phyloP scores from a whole-genome alignment of 2,888 invertebrate genomes.

The Chrysodeixis includens region DNA sequence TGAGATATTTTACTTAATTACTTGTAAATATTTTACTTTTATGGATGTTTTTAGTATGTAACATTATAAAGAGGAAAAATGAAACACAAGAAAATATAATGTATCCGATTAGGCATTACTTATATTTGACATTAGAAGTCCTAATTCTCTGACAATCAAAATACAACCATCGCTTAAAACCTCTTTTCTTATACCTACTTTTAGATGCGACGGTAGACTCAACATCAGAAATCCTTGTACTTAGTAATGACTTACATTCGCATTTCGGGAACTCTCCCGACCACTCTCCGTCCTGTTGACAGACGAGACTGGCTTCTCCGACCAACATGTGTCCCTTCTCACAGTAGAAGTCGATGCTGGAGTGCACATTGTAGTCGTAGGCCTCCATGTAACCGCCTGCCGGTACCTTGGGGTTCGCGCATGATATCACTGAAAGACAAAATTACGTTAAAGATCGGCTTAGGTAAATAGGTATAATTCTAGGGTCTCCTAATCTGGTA shows the following conservation, averaged over 20 bases:
- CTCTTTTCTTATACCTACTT: too few relatives aligned
- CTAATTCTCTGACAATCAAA: too few relatives aligned
- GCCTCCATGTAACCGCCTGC: conserved; percentile 96
- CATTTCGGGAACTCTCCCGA: conserved; percentile 94
- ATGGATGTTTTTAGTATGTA: background rate
- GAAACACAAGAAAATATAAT: too few relatives aligned
- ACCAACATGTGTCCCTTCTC: conserved; percentile 94
- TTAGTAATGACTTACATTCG: conserved; percentile 91
- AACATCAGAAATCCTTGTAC: too few relatives aligned
- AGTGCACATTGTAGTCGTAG: conserved; percentile 96
- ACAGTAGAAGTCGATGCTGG: conserved; percentile 96
- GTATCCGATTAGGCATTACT: too few relatives aligned
- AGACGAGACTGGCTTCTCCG: conserved; percentile 92
- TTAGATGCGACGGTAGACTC: too few relatives aligned
- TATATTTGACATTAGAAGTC: too few relatives aligned
- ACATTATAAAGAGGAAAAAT: too few relatives aligned
- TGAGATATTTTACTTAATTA: background rate
- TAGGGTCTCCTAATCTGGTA: too few relatives aligned
- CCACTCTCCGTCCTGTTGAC: conserved; percentile 95
- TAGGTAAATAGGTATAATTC: too few relatives aligned
- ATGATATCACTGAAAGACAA: conserved; percentile 92
- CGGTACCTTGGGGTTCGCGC: conserved; percentile 96
- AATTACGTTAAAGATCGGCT: background rate
- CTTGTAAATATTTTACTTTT: background rate
- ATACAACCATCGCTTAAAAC: too few relatives aligned